These are phyloP conservation scores for Cepphus grylle DNA, from an alignment of 2,113 vertebrate species.

Conservation along the genomic window DNA sequence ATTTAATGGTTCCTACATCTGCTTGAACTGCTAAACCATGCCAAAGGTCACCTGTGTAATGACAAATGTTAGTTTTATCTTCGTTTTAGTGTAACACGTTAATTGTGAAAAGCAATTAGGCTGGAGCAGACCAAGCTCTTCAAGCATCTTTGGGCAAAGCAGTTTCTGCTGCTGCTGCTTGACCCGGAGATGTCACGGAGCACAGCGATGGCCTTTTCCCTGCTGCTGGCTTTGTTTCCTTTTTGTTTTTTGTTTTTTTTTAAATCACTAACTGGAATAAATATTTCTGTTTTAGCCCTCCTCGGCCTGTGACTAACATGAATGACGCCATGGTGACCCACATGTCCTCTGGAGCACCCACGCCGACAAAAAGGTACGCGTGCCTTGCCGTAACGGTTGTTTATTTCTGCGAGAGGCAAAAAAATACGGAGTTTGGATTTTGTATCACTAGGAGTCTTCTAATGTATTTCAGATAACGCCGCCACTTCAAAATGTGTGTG, in stretches of 20 bases:
- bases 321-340: constrained; percentile 86
- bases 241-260: background rate
- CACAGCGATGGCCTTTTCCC: background rate
- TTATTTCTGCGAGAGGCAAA: rapidly evolving
- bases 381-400: rapidly evolving
- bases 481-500: rapidly evolving
- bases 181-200: rapidly evolving
- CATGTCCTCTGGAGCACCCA: constrained; percentile 86
- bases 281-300: constrained; percentile 79
- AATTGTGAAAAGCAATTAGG: no score
- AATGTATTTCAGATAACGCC: rapidly evolving
- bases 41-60: background rate
- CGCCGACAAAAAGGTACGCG: constrained; percentile 90
- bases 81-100: rapidly evolving
- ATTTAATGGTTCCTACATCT: background rate
- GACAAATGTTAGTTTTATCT: background rate
- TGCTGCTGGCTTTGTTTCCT: rapidly evolving
- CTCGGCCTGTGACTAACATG: constrained; percentile 84
- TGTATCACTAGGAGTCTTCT: background rate
- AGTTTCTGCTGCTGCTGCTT: background rate
- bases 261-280: background rate
- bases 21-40: background rate
- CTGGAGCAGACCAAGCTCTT: background rate
- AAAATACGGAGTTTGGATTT: rapidly evolving
- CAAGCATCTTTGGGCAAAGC: rapidly evolving